A percentile compares a stretch with the other conserved stretches of the same genome.
These are phyloP conservation scores for Ophthalmolycus amberensis DNA, from an alignment of 2,113 vertebrate genomes.

Conservation along the genomic window DNA sequence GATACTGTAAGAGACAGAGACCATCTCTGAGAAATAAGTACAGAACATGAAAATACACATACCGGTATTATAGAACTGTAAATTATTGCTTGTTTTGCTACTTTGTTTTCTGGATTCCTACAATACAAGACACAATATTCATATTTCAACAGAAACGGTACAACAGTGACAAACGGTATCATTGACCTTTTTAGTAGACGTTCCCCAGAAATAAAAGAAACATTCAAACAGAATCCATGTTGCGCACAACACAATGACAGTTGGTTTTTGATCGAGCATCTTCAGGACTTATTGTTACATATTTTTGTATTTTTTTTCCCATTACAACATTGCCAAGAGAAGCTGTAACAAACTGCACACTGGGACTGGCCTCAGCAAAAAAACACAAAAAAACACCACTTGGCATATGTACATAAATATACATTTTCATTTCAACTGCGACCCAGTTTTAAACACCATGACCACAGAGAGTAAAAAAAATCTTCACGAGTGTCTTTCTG, in stretches of 20 bases:
- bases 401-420: slow-evolving; percentile 80
- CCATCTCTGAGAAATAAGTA: slow-evolving; percentile 80
- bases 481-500: slow-evolving; percentile 48
- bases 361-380: slow-evolving; percentile 69
- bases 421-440: slow-evolving; percentile 72
- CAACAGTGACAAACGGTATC: slow-evolving; percentile 79
- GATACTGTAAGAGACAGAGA: slow-evolving; percentile 81
- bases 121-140: slow-evolving; percentile 84
- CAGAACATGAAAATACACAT: slow-evolving; percentile 82
- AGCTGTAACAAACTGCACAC: slow-evolving; percentile 77
- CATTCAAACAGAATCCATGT: slow-evolving; percentile 77
- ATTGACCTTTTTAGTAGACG: slow-evolving; percentile 76
- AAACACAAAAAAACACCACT: slow-evolving; percentile 46
- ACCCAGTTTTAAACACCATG: slow-evolving; percentile 69
- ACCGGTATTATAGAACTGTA: slow-evolving; percentile 79
- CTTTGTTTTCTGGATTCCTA: slow-evolving; percentile 83
- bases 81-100: slow-evolving; percentile 89
- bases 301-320: slow-evolving; percentile 44
- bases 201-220: slow-evolving; percentile 72
- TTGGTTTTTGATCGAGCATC: slow-evolving; percentile 72
- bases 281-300: slow-evolving; percentile 64
- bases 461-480: slow-evolving; percentile 74
- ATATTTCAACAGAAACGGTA: slow-evolving; percentile 82
- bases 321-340: slow-evolving; percentile 77
- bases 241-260: slow-evolving; percentile 77